Evolutionary conservation across 2,797 vertebrate species (phyloP).

Genomic region (Aselliscus stoliczkanus): DNA sequence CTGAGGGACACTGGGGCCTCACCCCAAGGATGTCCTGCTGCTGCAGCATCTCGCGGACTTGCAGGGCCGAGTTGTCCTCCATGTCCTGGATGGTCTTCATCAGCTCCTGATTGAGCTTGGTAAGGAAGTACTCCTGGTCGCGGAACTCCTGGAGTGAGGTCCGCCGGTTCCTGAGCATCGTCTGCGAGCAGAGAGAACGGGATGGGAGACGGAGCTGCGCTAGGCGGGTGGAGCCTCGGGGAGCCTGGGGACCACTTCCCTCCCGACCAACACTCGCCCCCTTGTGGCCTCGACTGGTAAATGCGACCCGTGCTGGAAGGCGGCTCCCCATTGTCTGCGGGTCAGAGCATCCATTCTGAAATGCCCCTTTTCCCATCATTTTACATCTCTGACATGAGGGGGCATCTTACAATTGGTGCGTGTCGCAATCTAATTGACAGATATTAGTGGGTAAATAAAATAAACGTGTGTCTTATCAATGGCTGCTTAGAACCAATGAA

Average conservation of each 20-base stretch:
- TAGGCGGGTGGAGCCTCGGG: accelerated
- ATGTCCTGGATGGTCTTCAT: constrained; percentile 55
- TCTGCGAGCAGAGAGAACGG: constrained; percentile 34
- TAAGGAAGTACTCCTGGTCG: constrained; percentile 55
- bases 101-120: constrained; percentile 64
- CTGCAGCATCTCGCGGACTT: constrained; percentile 70
- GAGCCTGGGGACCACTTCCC: not conserved
- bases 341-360: not conserved
- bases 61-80: constrained; percentile 59
- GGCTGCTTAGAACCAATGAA: constrained; percentile 1
- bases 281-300: not conserved
- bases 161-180: constrained; percentile 61
- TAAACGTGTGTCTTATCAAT: not conserved
- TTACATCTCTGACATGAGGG: not conserved
- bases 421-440: not conserved
- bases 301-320: not conserved
- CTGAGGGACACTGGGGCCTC: not conserved
- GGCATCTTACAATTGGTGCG: not conserved
- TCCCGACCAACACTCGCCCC: not conserved
- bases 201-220: not conserved
- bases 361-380: not conserved
- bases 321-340: not conserved
- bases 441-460: not conserved
- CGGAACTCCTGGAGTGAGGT: constrained; percentile 67
- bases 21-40: constrained; percentile 73